A percentile compares a stretch with the other conserved stretches of the same genome.
phyloP scores from a whole-genome alignment of 2,797 vertebrate species.

The Oryzias dopingdopingensis region DNA sequence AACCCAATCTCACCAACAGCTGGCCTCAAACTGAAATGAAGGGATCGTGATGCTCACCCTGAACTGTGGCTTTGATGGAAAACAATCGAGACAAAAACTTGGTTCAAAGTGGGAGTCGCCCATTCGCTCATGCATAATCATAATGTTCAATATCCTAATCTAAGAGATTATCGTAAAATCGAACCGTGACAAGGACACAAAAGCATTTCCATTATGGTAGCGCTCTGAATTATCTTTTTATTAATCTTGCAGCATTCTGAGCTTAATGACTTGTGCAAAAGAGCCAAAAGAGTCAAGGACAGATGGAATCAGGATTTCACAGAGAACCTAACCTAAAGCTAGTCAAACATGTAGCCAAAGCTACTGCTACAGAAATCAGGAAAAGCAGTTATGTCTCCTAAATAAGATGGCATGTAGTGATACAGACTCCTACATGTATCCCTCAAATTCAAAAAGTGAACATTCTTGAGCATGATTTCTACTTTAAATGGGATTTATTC shows the following conservation, averaged over 20 bases:
- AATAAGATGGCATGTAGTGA: background rate
- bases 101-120: slow-evolving; percentile 34
- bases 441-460: no score
- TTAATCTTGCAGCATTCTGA: slow-evolving; percentile 63
- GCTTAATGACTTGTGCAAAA: slow-evolving; percentile 67
- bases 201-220: slow-evolving; percentile 63
- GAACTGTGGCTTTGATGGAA: slow-evolving; percentile 65
- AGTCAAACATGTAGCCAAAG: slow-evolving; percentile 25
- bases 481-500: no score
- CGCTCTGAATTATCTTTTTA: slow-evolving; percentile 66
- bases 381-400: slow-evolving; percentile 4
- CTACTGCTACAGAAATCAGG: slow-evolving; percentile 15
- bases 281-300: slow-evolving; percentile 62
- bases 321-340: slow-evolving; percentile 31
- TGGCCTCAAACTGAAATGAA: slow-evolving; percentile 63
- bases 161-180: slow-evolving; percentile 72
- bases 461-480: no score
- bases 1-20: slow-evolving; percentile 55
- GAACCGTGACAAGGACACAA: slow-evolving; percentile 66
- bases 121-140: slow-evolving; percentile 77
- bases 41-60: slow-evolving; percentile 68
- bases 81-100: slow-evolving; percentile 49
- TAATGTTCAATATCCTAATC: slow-evolving; percentile 73
- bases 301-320: slow-evolving; percentile 43
- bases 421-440: no score